These are phyloP conservation scores for Pissodes strobi DNA, from an alignment of 1,140 invertebrate species.

Conservation along the genomic window DNA sequence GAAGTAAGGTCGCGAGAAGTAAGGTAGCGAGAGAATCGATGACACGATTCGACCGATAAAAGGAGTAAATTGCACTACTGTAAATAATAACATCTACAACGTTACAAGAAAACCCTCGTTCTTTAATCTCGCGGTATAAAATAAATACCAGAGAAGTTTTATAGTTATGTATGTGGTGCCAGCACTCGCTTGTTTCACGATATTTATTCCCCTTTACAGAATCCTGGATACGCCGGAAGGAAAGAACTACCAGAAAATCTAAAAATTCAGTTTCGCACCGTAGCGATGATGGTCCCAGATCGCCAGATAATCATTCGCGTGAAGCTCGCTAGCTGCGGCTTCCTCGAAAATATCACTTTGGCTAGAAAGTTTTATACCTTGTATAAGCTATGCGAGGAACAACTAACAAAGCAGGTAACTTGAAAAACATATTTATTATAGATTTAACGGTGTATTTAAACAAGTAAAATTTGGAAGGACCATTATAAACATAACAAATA, in stretches of 20 bases:
- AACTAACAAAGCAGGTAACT: constrained; percentile 90
- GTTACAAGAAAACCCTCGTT: too few species aligned
- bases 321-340: constrained; percentile 93
- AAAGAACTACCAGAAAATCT: constrained; percentile 96
- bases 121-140: too few species aligned
- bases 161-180: too few species aligned
- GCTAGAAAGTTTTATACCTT: constrained; percentile 95
- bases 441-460: constrained; percentile 15
- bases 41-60: too few species aligned
- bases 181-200: too few species aligned
- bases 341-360: constrained; percentile 93
- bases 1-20: too few species aligned
- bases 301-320: constrained; percentile 96
- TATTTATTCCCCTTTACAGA: constrained; percentile 66
- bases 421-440: not conserved
- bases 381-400: constrained; percentile 96
- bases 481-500: too few species aligned
- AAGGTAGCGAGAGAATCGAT: too few species aligned
- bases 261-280: constrained; percentile 96
- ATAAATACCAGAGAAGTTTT: too few species aligned
- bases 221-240: constrained; percentile 94
- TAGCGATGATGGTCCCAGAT: constrained; percentile 99
- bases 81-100: too few species aligned
- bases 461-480: too few species aligned
- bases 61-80: too few species aligned